These are phyloP conservation scores for Poecilus cupreus DNA, from an alignment of 2,888 invertebrate genomes.

Conservation along the genomic window DNA sequence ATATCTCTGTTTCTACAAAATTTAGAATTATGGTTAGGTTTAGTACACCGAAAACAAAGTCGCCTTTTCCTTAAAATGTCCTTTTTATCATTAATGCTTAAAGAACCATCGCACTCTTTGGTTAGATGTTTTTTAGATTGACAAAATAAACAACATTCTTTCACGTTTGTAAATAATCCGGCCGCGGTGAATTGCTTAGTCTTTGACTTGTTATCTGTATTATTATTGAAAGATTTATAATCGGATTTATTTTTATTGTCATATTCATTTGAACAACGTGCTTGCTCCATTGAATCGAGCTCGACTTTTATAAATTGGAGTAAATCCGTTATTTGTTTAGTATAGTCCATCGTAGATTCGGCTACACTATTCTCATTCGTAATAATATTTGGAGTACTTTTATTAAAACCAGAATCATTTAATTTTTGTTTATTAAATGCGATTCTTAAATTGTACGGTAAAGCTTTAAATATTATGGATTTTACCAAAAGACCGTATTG, in stretches of 20 bases:
- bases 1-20: background rate
- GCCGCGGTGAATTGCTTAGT: background rate
- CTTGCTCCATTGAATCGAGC: conserved; percentile 24
- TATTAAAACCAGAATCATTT: background rate
- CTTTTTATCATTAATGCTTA: background rate
- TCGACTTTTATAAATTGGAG: background rate
- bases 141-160: conserved; percentile 13
- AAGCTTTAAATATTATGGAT: background rate
- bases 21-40: background rate
- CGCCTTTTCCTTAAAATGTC: background rate
- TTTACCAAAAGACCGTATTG: conserved; percentile 22
- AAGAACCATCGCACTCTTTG: background rate
- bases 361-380: background rate
- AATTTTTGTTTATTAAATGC: background rate
- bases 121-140: background rate
- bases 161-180: background rate
- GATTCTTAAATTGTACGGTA: background rate
- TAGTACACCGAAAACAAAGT: background rate
- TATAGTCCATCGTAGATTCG: background rate
- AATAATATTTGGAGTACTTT: background rate
- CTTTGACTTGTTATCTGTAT: background rate
- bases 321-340: background rate
- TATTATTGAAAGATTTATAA: background rate
- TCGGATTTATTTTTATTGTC: background rate
- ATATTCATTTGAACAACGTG: background rate